Base-by-base conservation (phyloP, 2,797 vertebrate genomes). In the Poeciliopsis paucimaculata region DNA sequence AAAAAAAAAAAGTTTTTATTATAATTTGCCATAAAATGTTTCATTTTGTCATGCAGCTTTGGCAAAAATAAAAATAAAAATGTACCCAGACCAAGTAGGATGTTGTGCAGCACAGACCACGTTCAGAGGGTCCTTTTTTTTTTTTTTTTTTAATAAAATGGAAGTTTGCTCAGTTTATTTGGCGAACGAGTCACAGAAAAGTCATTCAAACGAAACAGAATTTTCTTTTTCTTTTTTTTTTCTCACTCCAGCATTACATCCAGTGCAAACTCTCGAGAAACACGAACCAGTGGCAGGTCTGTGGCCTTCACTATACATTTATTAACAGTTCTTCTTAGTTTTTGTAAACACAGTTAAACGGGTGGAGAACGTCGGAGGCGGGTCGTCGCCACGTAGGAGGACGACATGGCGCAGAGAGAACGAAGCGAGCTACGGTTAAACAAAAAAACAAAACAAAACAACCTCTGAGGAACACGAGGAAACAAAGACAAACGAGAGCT, bases 281-380 rank as follows among this genome's bases (percentile, higher is more conserved):
- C 85, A 85, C 87, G 6, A 80, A 86, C 85, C 86, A 84, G 84
- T 83, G 83, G 79, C 66, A 82, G 82, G 81, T 90, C 92, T 86
- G 89, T 91, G 80, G 83, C 90, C 79, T 95, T 96, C 94, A 95
- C 96, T 95, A 96, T 96, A 97, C 95, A 96, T 95, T 93, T 94
- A 96, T 96, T 95, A 90, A 87, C 88, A 88, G 83, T 87, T 90
- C 86, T 90, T 92, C 86, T 86, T 90, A 90, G 79, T 90, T 95
- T 47, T 49, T 62, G 96, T 95, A 93, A 96, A 95, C 93, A 95
- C 92, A 94, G 91, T 94, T 95, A 95, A 94, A 88, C 77, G 93
- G 92, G 91, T 87, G 84, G 83, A 90, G 91, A 89, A 93, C 72
- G 91, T 93, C 94, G 93, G 88, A 95, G 92, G 94, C 87, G 77